Base-by-base conservation (phyloP, 2,888 invertebrate genomes). In the Tuta absoluta region DNA sequence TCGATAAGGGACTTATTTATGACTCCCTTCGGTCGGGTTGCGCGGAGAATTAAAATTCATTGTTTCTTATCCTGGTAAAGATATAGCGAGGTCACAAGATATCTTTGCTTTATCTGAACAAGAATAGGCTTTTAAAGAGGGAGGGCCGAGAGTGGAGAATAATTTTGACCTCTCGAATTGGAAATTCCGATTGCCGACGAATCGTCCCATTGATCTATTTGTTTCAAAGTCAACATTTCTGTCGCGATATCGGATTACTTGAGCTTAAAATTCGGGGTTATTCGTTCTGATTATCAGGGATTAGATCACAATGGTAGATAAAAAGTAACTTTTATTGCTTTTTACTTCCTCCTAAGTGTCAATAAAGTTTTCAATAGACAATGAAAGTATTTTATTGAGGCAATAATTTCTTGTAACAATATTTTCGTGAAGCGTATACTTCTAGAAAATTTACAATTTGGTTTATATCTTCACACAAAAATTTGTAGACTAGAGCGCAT, bases 1-100 rank as follows among this genome's bases (percentile, higher is more conserved):
- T 81, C 83, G 91, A 91, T 91, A 91, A 91, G 87, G 76, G 81
- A 77, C 79, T 85, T 88, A 89, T 91, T 90, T 90, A 90, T 81
- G 85, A 81, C 66, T 45, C 62, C 69, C 77, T 75, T 77, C 74
- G 71, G 76, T 74, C 74, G 75, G 73, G 75, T 74, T 75, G 75
- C 77, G 75, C 73, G 78, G 79, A 75, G 84, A 89, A 89, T 91
- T 91, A 89, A 90, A 91, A 90, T 90, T 89, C 91, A 91, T 90
- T 90, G 90, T 91, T 86, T 82, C 84, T 91, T 90, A 90, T 91
- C 90, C 91, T 87, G 82, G 77, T 81, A 78, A 73, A 83, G 85
- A 85, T 84, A 84, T 81, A 78, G 76, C 72, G 84, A 85, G 90
- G 89, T 91, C 90, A 89, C 77, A 72, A 77, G 84, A 87, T 89